Evolutionary conservation across 2,888 invertebrate genomes (phyloP).

Genomic region (Lithophane ornitopus): DNA sequence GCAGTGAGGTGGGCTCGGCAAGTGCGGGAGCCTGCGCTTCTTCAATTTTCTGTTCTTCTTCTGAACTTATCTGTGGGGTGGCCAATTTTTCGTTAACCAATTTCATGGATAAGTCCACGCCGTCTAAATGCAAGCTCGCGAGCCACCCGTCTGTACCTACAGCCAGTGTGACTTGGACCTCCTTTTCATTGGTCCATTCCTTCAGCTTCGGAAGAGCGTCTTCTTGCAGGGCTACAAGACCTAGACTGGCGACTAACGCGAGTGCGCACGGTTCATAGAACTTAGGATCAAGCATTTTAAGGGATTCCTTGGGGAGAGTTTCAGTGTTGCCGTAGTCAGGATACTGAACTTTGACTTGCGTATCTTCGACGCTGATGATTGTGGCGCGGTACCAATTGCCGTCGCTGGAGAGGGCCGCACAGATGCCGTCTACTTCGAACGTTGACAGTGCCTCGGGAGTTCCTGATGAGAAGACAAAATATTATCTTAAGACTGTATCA

Average conservation of each 20-base stretch:
- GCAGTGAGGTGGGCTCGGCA: slow-evolving; percentile 78
- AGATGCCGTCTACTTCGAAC: slow-evolving; percentile 89
- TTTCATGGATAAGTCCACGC: slow-evolving; percentile 88
- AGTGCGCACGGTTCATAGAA: slow-evolving; percentile 85
- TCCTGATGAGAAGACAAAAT: slow-evolving; percentile 71
- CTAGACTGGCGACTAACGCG: slow-evolving; percentile 83
- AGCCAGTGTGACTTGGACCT: slow-evolving; percentile 89
- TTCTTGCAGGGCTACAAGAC: slow-evolving; percentile 83
- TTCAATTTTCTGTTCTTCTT: slow-evolving; percentile 70
- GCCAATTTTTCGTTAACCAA: slow-evolving; percentile 85
- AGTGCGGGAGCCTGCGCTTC: slow-evolving; percentile 63
- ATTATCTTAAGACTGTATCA: background rate
- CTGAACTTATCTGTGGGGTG: slow-evolving; percentile 75
- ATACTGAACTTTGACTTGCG: slow-evolving; percentile 89
- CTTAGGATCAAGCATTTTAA: slow-evolving; percentile 87
- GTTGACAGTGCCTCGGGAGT: slow-evolving; percentile 81
- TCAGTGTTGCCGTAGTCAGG: slow-evolving; percentile 94
- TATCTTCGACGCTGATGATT: slow-evolving; percentile 85
- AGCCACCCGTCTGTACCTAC: slow-evolving; percentile 90
- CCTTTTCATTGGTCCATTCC: slow-evolving; percentile 87
- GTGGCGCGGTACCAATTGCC: slow-evolving; percentile 93
- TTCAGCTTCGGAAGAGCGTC: slow-evolving; percentile 79
- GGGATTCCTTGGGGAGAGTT: slow-evolving; percentile 82
- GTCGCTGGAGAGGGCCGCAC: slow-evolving; percentile 92
- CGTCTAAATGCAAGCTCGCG: slow-evolving; percentile 87